These are phyloP conservation scores for Drosophila histrio DNA, from an alignment of 2,888 invertebrate species.

Conservation along the genomic window DNA sequence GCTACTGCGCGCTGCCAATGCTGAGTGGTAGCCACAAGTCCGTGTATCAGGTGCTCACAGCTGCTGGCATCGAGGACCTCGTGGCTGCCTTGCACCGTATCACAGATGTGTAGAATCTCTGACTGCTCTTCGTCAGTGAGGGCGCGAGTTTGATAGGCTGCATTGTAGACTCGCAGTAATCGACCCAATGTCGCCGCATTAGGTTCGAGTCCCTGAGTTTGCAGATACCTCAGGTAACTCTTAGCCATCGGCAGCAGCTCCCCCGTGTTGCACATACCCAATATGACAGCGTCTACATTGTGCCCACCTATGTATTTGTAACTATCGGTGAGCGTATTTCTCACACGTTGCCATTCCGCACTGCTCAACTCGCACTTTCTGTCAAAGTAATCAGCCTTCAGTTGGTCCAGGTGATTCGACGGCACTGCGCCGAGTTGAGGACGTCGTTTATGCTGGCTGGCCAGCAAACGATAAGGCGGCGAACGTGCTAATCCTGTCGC, in stretches of 20 bases:
- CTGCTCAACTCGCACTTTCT: slow-evolving; percentile 42
- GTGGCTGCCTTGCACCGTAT: slow-evolving; percentile 84
- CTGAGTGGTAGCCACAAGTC: slow-evolving; percentile 88
- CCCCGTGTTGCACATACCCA: slow-evolving; percentile 85
- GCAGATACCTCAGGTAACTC: slow-evolving; percentile 86
- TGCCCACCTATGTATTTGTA: slow-evolving; percentile 73
- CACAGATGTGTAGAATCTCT: slow-evolving; percentile 86
- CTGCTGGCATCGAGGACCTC: slow-evolving; percentile 87
- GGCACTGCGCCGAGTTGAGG: slow-evolving; percentile 40
- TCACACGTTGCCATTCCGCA: slow-evolving; percentile 74
- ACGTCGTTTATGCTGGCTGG: slow-evolving; percentile 66
- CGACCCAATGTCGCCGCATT: slow-evolving; percentile 87
- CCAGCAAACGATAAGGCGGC: slow-evolving; percentile 17
- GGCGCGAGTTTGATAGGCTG: slow-evolving; percentile 70
- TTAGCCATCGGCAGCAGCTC: slow-evolving; percentile 85
- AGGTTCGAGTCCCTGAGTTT: slow-evolving; percentile 84
- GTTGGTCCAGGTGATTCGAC: slow-evolving; percentile 61
- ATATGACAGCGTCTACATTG: slow-evolving; percentile 87
- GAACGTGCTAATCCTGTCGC: not conserved
- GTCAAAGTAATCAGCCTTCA: slow-evolving; percentile 60
- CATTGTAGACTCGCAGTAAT: slow-evolving; percentile 86
- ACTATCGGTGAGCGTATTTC: slow-evolving; percentile 60
- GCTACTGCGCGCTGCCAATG: slow-evolving; percentile 87
- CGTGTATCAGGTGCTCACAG: slow-evolving; percentile 87
- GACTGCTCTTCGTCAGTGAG: slow-evolving; percentile 85